Evolutionary conservation across 2,888 invertebrate species (phyloP).

Genomic region (Psylliodes chrysocephalus): DNA sequence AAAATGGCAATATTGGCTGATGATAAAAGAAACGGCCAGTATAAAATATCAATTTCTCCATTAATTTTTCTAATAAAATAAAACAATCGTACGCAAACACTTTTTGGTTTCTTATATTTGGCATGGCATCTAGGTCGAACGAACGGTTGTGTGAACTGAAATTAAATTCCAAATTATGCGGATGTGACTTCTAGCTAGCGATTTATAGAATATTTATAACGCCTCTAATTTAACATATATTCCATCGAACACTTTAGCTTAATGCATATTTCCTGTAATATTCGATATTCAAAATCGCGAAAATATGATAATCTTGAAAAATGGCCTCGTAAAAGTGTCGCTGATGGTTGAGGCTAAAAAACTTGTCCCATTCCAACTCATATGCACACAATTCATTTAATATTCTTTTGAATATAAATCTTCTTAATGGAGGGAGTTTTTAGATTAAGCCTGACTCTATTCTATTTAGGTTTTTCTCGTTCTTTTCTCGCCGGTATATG

Average conservation of each 20-base stretch:
- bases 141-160: too few relatives aligned
- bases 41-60: too few relatives aligned
- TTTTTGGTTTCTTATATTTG: too few relatives aligned
- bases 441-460: conserved; percentile 38
- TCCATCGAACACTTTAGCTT: conserved; percentile 18
- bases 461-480: conserved; percentile 28
- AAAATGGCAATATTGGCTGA: too few relatives aligned
- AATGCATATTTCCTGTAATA: conserved; percentile 35
- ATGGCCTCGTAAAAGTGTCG: conserved; percentile 54
- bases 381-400: conserved; percentile 50
- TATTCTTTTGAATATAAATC: conserved; percentile 46
- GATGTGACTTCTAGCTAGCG: background rate
- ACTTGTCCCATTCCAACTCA: conserved; percentile 45
- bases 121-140: too few relatives aligned
- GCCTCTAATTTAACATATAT: conserved; percentile 11
- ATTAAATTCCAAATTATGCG: background rate
- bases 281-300: conserved; percentile 52
- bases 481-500: background rate
- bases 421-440: conserved; percentile 41
- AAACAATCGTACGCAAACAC: too few relatives aligned
- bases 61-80: too few relatives aligned
- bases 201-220: background rate
- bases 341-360: conserved; percentile 46
- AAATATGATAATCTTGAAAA: conserved; percentile 55
- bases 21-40: too few relatives aligned